These are phyloP conservation scores for Myiopsitta monachus DNA, from an alignment of 2,113 vertebrate genomes.

Conservation along the genomic window DNA sequence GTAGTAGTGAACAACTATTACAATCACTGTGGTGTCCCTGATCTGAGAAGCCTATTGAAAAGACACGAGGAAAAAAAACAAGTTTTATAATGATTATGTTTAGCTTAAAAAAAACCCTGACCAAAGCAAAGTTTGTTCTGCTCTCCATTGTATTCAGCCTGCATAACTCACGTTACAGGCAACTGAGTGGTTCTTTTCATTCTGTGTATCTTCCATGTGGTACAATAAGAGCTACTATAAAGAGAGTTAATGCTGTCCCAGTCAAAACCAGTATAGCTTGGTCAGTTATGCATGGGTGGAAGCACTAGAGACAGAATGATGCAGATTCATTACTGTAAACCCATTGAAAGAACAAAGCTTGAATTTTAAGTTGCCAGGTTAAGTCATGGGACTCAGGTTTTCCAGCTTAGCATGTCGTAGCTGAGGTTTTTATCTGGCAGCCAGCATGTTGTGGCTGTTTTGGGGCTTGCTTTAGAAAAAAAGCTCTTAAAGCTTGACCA, in stretches of 20 bases:
- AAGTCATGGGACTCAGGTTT: background rate
- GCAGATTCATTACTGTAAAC: background rate
- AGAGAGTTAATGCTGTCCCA: background rate
- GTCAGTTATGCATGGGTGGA: background rate
- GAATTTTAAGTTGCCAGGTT: background rate
- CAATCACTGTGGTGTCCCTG: background rate
- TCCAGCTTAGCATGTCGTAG: background rate
- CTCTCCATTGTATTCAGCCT: background rate
- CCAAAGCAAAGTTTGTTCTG: background rate
- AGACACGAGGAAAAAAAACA: background rate
- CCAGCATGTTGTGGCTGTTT: background rate
- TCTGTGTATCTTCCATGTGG: background rate
- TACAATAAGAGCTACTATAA: background rate
- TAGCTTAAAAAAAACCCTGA: background rate
- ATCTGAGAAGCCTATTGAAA: background rate
- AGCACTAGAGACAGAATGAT: background rate
- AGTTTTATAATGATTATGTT: background rate
- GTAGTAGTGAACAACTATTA: background rate
- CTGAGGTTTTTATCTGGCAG: background rate
- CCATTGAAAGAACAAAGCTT: background rate
- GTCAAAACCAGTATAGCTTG: background rate
- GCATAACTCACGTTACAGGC: rapidly evolving
- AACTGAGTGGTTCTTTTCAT: background rate
- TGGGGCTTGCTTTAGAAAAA: background rate
- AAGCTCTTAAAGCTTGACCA: background rate